These are phyloP conservation scores for Pseudochromis fuscus DNA, from an alignment of 2,797 vertebrate species.

Conservation along the genomic window DNA sequence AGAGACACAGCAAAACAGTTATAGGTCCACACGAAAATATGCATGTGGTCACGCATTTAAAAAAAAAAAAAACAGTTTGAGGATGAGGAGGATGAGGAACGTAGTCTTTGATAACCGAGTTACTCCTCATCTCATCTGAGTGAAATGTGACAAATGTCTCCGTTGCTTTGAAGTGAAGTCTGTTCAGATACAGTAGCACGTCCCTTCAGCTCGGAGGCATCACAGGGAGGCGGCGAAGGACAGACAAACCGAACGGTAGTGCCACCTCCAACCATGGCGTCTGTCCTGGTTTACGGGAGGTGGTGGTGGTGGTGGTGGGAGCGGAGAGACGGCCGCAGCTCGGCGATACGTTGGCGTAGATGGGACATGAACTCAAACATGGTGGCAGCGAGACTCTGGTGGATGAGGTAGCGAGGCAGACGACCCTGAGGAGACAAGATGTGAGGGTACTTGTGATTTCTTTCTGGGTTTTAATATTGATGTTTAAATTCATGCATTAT, in stretches of 20 bases:
- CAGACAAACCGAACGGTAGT: background rate
- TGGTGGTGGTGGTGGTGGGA: conserved; percentile 51
- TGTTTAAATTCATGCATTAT: too few species aligned
- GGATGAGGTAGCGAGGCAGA: conserved; percentile 95
- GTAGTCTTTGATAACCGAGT: conserved; percentile 18
- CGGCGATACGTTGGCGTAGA: conserved; percentile 89
- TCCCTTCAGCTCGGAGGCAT: conserved; percentile 8
- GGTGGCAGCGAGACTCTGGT: conserved; percentile 95
- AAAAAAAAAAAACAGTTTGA: conserved; percentile 16
- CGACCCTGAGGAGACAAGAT: conserved; percentile 86
- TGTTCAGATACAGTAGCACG: background rate
- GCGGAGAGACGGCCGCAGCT: conserved; percentile 76
- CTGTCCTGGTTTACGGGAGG: conserved; percentile 25
- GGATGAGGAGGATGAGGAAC: conserved; percentile 1
- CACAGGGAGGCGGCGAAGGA: background rate
- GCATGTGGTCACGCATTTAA: conserved; percentile 15
- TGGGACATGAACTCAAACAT: conserved; percentile 97
- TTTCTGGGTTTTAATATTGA: too few species aligned
- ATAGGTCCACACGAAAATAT: conserved; percentile 37
- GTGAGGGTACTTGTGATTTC: too few species aligned
- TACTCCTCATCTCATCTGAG: conserved; percentile 13
- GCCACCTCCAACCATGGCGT: conserved; percentile 22
- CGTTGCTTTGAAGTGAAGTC: conserved; percentile 22
- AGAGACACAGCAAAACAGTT: conserved; percentile 19
- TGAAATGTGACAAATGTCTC: conserved; percentile 20